phyloP scores from a whole-genome alignment of 2,888 invertebrate genomes.

The Drosophila nr. fundita region DNA sequence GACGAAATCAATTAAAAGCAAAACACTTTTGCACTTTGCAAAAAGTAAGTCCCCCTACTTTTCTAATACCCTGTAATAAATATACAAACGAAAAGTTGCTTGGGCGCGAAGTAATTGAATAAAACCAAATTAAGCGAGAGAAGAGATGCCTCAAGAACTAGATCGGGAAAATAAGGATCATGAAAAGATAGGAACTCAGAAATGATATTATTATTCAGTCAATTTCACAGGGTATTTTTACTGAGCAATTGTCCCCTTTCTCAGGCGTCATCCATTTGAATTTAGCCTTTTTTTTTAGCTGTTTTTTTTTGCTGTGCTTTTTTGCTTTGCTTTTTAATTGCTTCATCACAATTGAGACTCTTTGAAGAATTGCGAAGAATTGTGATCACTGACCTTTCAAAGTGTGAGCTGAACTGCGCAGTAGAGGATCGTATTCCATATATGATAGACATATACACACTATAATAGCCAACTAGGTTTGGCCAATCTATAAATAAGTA shows the following conservation, averaged over 20 bases:
- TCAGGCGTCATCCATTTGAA: slow-evolving; percentile 10
- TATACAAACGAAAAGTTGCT: background rate
- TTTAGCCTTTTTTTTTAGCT: background rate
- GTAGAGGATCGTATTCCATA: slow-evolving; percentile 9
- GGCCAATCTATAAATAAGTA: background rate
- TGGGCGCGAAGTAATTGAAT: background rate
- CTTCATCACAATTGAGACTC: slow-evolving; percentile 24
- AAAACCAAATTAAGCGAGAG: background rate
- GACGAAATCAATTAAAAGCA: slow-evolving; percentile 16
- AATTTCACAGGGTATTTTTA: background rate
- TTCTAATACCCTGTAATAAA: slow-evolving; percentile 23
- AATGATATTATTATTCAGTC: background rate
- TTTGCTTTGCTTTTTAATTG: slow-evolving; percentile 12
- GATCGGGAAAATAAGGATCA: background rate
- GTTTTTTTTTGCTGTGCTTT: background rate
- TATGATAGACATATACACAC: too few relatives aligned
- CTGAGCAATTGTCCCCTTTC: accelerated
- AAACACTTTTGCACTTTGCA: slow-evolving; percentile 18
- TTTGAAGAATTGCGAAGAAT: slow-evolving; percentile 30
- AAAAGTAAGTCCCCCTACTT: slow-evolving; percentile 2
- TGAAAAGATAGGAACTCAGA: background rate
- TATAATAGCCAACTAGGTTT: slow-evolving; percentile 17
- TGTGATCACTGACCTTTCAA: slow-evolving; percentile 49
- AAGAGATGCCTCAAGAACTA: background rate
- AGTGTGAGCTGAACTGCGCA: slow-evolving; percentile 41